phyloP scores from a whole-genome alignment of 2,888 invertebrate species.

The Teinopalpus imperialis region DNA sequence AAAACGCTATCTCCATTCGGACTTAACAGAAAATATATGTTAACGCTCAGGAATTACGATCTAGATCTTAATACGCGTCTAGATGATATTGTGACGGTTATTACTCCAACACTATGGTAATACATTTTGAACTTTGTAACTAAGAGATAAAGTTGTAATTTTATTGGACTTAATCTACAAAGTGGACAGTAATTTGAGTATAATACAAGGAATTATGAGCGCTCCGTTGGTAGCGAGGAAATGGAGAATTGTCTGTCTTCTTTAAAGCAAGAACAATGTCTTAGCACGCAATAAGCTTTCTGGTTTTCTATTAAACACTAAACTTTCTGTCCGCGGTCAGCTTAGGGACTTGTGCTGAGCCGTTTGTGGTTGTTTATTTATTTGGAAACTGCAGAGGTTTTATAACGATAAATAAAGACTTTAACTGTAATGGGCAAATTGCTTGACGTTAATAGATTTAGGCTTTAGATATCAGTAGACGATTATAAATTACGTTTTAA shows the following conservation, averaged over 20 bases:
- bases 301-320: conserved; percentile 21
- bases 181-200: conserved; percentile 26
- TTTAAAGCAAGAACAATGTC: conserved; percentile 23
- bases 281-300: conserved; percentile 19
- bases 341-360: conserved; percentile 17
- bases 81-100: conserved; percentile 18
- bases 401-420: conserved; percentile 11
- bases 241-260: conserved; percentile 20
- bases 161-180: not conserved
- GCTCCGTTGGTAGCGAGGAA: conserved; percentile 8
- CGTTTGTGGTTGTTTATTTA: conserved; percentile 22
- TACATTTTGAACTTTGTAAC: not conserved
- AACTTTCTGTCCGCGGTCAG: conserved; percentile 20
- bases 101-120: not conserved
- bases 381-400: conserved; percentile 8
- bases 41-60: conserved; percentile 24
- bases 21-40: conserved; percentile 24
- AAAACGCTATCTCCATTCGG: conserved; percentile 11
- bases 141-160: not conserved
- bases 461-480: not conserved
- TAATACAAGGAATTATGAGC: conserved; percentile 25
- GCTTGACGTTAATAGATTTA: conserved; percentile 7
- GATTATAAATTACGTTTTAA: not conserved
- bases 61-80: conserved; percentile 22
- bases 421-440: conserved; percentile 7